Base-by-base conservation (phyloP, 2,113 vertebrate species). In the Chauna torquata region DNA sequence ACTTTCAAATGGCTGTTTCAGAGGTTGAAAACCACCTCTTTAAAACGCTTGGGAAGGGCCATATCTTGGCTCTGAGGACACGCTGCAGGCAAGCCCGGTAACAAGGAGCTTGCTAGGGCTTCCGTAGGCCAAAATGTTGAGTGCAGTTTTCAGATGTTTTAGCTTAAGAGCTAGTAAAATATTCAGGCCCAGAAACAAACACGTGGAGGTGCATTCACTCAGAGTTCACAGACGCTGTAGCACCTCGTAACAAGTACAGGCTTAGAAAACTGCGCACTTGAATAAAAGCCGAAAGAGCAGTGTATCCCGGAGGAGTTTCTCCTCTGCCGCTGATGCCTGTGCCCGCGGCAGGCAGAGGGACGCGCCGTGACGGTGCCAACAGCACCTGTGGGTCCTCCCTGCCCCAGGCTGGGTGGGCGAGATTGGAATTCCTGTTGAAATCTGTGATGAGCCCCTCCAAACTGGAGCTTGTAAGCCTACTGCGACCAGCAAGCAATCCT, bases 161-260 rank as follows among this genome's bases (percentile, higher is more conserved):
- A 52, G 69, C 32, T 76, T 64, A 82, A 82, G 93, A 72, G 36
- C 78, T 79, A 44, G 36, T 50, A 12, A 85, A 85, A 78, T 32
- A 32, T 86, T 88, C 27, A 5, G 66, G 52, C 28, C 44, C 44
- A 47, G 86, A 68, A 72, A 76, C 61, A 92, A 64, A n/a, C 62
- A 71, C 0, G 1, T 71, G 75, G 36, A n/a, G 76, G 52, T 42
- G 74, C 0, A 0, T 85, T 88, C 34, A 68, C 80, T 40, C 11
- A 1, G 45, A 32, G 38, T 16, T 72, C 54, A 36, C 1, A 65
- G 11, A 69, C 77, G 68, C n/a, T 65, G 44, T 25, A 47, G 68
- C 72, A 89, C 47, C 80, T 96, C 4, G 0, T 88, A 80, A 77
- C 68, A 59, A 89, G 14, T 15, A 36, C 3, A 38, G 65, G 12